Evolutionary conservation across 2,113 vertebrate species (phyloP).

Genomic region (Rattus norvegicus): DNA sequence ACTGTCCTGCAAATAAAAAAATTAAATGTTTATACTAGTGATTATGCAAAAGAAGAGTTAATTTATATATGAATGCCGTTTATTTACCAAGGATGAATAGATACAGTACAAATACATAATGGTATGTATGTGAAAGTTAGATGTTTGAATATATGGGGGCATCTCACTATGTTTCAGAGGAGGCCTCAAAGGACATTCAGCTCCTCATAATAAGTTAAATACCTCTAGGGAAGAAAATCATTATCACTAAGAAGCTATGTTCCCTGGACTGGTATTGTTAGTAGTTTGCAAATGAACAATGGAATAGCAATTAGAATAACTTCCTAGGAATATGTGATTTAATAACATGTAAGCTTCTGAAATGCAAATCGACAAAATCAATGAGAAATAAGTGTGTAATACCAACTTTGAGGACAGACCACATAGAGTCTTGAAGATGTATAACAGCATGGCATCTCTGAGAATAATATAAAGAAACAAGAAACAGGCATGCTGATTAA

Average conservation of each 20-base stretch:
- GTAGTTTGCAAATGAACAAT: not conserved
- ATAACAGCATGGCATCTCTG: not conserved
- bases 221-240: not conserved
- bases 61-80: rapidly evolving
- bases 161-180: not conserved
- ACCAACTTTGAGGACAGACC: not conserved
- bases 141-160: not conserved
- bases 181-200: not conserved
- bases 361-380: not conserved
- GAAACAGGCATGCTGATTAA: not conserved
- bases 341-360: not conserved
- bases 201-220: not conserved
- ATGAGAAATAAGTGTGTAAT: not conserved
- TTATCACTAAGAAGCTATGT: not conserved
- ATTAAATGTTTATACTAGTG: not conserved
- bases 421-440: not conserved
- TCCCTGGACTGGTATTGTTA: not conserved
- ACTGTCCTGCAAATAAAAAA: not conserved
- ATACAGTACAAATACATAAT: too few species aligned
- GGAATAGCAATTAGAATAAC: not conserved
- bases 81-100: not conserved
- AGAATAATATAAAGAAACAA: not conserved
- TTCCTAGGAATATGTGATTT: not conserved
- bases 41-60: not conserved
- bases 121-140: not conserved